Base-by-base conservation (phyloP, 2,888 invertebrate genomes). In the Cosmia pyralina region DNA sequence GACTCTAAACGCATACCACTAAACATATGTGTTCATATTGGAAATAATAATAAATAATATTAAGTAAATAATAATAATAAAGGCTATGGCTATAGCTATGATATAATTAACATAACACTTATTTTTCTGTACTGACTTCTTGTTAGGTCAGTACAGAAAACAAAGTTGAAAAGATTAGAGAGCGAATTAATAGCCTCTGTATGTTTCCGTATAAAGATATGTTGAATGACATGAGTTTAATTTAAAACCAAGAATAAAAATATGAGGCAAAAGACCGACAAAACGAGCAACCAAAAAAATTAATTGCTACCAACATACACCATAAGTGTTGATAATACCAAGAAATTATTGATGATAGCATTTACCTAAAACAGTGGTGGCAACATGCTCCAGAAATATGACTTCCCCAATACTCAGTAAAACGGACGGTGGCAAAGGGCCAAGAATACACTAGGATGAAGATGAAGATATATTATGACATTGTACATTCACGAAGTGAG, bases 401-500 rank as follows among this genome's bases (percentile, higher is more conserved):
- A 79, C 58, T 79, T 83, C 68, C 72, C 80, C 60, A 73, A 69
- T 66, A 74, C 62, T 72, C 59, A 79, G 79, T 73, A 73, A 73
- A 80, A 70, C 60, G 68, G 81, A 81, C 81, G 64, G 50, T 84
- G 81, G 81, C 81, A 66, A 55, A 55, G 57, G 57, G 84, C 81
- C 81, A 81, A 83, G 59, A 82, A 68, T 55, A 81, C 84, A 71
- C 84, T 81, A 75, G 81, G 76, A 81, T 81, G 76, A 67, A 77
- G 77, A 79, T 77, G 70, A 82, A 70, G 81, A 81, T 83, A 80
- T 80, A 81, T 83, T 84, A 75, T 83, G 76, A 83, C 84, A 71
- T 44, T 71, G 70, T 81, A 65, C 75, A 83, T 74, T 81, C 64
- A 58, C 67, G 67, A 80, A 69, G 67, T 80, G 84, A 60, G 65